These are phyloP conservation scores for Euphydryas editha DNA, from an alignment of 2,888 invertebrate species.

Conservation along the genomic window DNA sequence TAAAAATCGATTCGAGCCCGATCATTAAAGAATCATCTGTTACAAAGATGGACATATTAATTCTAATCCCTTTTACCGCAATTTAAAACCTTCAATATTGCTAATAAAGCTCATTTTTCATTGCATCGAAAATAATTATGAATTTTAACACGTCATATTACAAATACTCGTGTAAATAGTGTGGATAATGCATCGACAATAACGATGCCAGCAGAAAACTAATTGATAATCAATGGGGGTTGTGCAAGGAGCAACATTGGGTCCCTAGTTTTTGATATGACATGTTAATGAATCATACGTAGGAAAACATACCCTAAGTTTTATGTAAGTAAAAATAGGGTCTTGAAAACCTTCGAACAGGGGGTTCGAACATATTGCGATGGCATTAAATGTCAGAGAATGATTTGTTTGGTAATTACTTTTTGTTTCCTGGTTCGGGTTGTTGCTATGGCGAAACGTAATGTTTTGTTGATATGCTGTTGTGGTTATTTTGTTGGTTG, in stretches of 20 bases:
- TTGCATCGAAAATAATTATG: conserved; percentile 42
- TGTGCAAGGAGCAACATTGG: conserved; percentile 58
- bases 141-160: conserved; percentile 69
- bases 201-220: conserved; percentile 78
- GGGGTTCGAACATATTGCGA: conserved; percentile 79
- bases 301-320: conserved; percentile 62
- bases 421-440: conserved; percentile 69
- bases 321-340: conserved; percentile 57
- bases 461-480: conserved; percentile 74
- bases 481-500: conserved; percentile 53
- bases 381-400: conserved; percentile 80
- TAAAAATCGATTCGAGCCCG: conserved; percentile 73
- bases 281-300: conserved; percentile 76
- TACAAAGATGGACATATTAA: conserved; percentile 79
- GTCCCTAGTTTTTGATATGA: conserved; percentile 62
- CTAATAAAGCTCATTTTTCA: conserved; percentile 48
- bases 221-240: conserved; percentile 81
- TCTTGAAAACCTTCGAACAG: conserved; percentile 59
- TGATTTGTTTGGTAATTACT: conserved; percentile 83
- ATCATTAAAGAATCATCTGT: conserved; percentile 80
- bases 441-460: conserved; percentile 63
- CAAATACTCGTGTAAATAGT: conserved; percentile 78
- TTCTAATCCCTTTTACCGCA: conserved; percentile 50
- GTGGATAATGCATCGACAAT: conserved; percentile 77
- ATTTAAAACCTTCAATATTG: conserved; percentile 50